A percentile compares a stretch with the other conserved stretches of the same genome.
Conservation (phyloP, 2,888 invertebrate genomes). For the Trilocha varians region DNA sequence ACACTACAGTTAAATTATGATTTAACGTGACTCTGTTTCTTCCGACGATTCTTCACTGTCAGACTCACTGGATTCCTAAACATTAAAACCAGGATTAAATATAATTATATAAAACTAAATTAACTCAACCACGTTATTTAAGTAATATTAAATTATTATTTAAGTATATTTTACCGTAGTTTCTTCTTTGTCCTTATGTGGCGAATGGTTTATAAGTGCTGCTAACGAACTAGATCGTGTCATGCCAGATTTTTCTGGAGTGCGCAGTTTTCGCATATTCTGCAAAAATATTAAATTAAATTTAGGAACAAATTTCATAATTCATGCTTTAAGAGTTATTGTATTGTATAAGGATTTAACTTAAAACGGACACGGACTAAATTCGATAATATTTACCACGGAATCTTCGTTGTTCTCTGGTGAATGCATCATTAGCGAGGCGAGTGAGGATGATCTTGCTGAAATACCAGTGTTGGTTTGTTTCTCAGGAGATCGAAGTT, state of each 20-base stretch:
- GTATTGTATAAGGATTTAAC: no score
- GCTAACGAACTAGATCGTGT: slow-evolving; percentile 48
- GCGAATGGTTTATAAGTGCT: slow-evolving; percentile 51
- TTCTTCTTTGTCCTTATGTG: slow-evolving; percentile 44
- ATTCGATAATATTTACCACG: slow-evolving; percentile 20
- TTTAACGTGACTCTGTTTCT: slow-evolving; percentile 54
- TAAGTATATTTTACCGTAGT: slow-evolving; percentile 48
- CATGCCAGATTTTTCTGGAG: slow-evolving; percentile 39
- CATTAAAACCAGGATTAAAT: no score
- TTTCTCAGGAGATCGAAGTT: slow-evolving; percentile 72
- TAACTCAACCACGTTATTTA: no score
- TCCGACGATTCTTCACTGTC: slow-evolving; percentile 49
- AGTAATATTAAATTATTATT: no score
- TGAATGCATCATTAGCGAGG: slow-evolving; percentile 53
- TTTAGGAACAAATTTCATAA: no score
- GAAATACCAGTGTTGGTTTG: slow-evolving; percentile 48
- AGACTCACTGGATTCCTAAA: slow-evolving; percentile 50
- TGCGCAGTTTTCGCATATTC: slow-evolving; percentile 37
- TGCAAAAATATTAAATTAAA: slow-evolving; percentile 18
- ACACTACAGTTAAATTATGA: no score
- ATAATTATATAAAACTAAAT: no score
- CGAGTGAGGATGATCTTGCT: slow-evolving; percentile 59
- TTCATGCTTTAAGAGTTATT: no score
- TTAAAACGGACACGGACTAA: not conserved
- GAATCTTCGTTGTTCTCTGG: slow-evolving; percentile 40